Evolutionary conservation across 2,888 invertebrate species (phyloP), one percentile per base, ranked within the genome.

Genomic region (Machimus rusticus): DNA sequence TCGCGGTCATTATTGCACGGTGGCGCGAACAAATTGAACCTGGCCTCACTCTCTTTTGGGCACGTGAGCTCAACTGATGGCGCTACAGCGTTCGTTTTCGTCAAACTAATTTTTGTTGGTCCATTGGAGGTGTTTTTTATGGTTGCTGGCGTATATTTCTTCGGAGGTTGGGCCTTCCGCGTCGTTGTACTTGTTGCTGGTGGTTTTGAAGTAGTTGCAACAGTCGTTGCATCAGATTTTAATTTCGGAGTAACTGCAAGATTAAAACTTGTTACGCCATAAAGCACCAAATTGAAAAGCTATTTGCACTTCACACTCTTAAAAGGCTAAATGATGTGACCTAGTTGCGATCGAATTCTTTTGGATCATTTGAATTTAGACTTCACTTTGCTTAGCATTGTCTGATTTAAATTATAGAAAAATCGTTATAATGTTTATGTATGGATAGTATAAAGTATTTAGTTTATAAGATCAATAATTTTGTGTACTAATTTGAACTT

Each of bases 1-100:
- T 93, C 92, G 31, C 90, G 90, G 88, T 93, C 92, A 12, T 89
- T 89, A 86, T 91, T 90, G 84, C 93, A 93, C 16, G 91, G 91
- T 87, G 91, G 91, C 0, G 93, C 93, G 88, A 93, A 93, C 5
- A 93, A 89, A 88, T 92, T 91, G 88, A 93, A 93, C n/a, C 92
- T 90, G 19, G 92, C 92, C 88, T 92, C 92, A 92, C 91, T 94
- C 89, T 93, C 93, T 3, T 91, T 91, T 2, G 93, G 93, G 81
- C 94, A 94, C 88, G 91, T 88, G 90, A 92, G 34, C 90, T 90
- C 89, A 90, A 87, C 46, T 12, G 92, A 91, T 2, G 92, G 93
- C 0, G 93, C 92, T 2, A 93, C 92, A 16, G 92, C 92, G 34
- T 93, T 90, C 90, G 91, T 93, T 90, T 93, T 93, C 90, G 93